These are phyloP conservation scores for Patella depressa DNA, from an alignment of 2,888 invertebrate genomes.

Conservation along the genomic window DNA sequence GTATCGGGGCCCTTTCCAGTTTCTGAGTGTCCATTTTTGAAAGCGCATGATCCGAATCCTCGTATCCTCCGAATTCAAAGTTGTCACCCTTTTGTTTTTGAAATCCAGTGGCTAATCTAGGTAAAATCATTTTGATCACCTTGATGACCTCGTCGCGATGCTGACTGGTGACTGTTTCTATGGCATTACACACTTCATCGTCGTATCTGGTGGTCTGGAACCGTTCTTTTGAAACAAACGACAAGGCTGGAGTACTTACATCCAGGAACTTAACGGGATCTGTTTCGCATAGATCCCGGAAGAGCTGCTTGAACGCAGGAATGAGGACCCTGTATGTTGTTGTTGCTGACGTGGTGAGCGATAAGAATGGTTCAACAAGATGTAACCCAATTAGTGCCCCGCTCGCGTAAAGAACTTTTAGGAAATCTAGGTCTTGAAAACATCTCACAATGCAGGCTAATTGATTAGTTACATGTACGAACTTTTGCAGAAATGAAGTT, in stretches of 20 bases:
- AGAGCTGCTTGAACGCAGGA: not conserved
- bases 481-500: not conserved
- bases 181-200: not conserved
- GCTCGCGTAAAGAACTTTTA: not conserved
- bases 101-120: not conserved
- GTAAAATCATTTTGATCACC: not conserved
- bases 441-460: slow-evolving; percentile 1
- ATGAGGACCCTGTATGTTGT: not conserved
- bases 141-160: not conserved
- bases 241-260: not conserved
- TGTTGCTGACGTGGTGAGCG: not conserved
- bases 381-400: not conserved
- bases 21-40: too few species aligned
- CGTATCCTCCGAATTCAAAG: not conserved
- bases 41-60: too few species aligned
- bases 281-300: not conserved
- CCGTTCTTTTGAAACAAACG: not conserved
- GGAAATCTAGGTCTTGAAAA: not conserved
- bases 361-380: not conserved
- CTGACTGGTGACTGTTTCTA: not conserved
- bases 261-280: not conserved
- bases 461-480: not conserved
- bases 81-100: not conserved
- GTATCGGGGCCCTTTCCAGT: not conserved
- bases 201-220: not conserved